A percentile compares a stretch with the other conserved stretches of the same genome.
Conservation (phyloP, 2,113 vertebrate species). For the Ranitomeya imitator region DNA sequence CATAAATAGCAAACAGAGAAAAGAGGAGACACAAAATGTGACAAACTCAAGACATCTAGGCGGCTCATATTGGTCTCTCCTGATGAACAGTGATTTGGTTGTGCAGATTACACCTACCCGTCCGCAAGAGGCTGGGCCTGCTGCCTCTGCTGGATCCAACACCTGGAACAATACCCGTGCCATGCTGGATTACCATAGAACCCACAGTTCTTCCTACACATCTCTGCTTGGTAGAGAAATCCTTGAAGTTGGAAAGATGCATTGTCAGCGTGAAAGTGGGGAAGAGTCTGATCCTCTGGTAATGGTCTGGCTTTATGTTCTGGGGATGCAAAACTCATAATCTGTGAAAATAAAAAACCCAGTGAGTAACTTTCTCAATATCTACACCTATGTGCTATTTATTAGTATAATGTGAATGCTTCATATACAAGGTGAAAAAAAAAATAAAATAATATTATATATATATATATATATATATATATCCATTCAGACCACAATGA, state of each 20-base stretch:
- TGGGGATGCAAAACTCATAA: conserved; percentile 22
- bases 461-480: too few species aligned
- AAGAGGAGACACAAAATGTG: not conserved
- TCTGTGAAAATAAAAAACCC: not conserved
- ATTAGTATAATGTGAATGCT: too few species aligned
- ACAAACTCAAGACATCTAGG: not conserved
- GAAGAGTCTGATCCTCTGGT: not conserved
- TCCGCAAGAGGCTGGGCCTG: conserved; percentile 47
- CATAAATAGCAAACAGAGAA: not conserved
- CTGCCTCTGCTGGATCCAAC: conserved; percentile 72
- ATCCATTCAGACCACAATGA: too few species aligned
- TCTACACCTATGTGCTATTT: too few species aligned
- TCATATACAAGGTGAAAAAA: too few species aligned
- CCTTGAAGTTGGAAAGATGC: conserved; percentile 41
- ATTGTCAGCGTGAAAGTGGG: conserved; percentile 47
- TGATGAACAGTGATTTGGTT: not conserved
- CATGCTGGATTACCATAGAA: conserved; percentile 78
- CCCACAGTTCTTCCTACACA: conserved; percentile 75
- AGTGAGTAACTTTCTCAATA: not conserved
- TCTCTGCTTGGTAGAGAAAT: conserved; percentile 50
- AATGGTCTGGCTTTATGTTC: not conserved
- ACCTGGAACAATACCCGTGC: conserved; percentile 80
- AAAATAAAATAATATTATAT: too few species aligned
- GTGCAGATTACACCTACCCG: conserved; percentile 14
- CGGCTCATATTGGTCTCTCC: not conserved